Evolutionary conservation across 2,113 vertebrate genomes (phyloP).

Genomic region (Zapus hudsonius): DNA sequence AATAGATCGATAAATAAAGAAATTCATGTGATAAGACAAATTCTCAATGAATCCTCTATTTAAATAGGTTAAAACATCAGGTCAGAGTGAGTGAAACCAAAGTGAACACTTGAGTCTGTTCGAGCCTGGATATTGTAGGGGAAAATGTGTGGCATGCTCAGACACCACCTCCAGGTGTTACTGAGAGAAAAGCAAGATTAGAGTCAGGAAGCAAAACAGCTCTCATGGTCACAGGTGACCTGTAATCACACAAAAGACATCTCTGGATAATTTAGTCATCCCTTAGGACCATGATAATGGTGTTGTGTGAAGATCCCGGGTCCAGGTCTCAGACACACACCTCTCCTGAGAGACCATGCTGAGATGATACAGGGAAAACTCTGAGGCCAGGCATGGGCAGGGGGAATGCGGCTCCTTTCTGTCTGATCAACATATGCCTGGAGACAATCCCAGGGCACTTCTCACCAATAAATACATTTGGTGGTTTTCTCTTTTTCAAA

Average conservation of each 20-base stretch:
- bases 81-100: neutral
- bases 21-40: neutral
- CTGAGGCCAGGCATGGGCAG: too few relatives aligned
- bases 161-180: rapidly evolving
- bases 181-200: neutral
- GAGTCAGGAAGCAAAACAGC: neutral
- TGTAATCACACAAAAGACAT: neutral
- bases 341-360: neutral
- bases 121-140: neutral
- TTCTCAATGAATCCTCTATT: neutral
- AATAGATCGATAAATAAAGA: too few relatives aligned
- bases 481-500: too few relatives aligned
- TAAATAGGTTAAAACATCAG: slow-evolving; percentile 9
- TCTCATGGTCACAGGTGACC: neutral
- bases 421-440: neutral
- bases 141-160: neutral
- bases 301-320: rapidly evolving
- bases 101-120: neutral
- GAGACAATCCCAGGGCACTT: rapidly evolving
- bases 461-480: neutral
- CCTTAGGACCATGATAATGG: too few relatives aligned
- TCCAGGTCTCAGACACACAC: neutral
- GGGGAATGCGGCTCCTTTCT: too few relatives aligned
- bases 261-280: neutral
- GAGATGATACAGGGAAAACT: neutral